Evolutionary conservation across 2,888 invertebrate genomes (phyloP), one percentile per base, ranked within the genome.

Genomic region (Litoditis marina): DNA sequence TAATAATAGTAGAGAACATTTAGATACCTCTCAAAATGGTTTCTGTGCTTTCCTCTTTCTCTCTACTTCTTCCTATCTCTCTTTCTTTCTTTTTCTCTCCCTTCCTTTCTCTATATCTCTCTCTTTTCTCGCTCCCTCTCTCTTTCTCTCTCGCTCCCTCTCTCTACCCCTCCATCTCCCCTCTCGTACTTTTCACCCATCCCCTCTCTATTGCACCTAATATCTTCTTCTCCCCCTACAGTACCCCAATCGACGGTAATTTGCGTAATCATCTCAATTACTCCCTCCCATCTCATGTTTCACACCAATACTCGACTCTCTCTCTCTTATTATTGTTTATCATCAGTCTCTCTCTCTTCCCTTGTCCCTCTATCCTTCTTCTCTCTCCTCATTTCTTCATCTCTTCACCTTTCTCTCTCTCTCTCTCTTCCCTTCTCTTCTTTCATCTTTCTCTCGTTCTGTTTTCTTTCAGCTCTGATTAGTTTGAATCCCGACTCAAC

Each of bases 211-310:
- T 59, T 31, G 59, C 59, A 49, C 30, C 22, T 51, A 50, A 59
- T 39, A 36, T 11, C 19, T 16, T 32, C 39, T 30, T 59, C 59
- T 59, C 59, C 39, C 28, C 39, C 46, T 59, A 59, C 51, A 50
- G 50, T 59, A 39, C 42, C 11, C 31, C 30, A 19, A n/a, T 52
- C 13, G 52, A 16, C 42, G 36, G 36, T 36, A 36, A 36, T 36
- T 13, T 36, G 36, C 13, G n/a, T n/a, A n/a, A n/a, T n/a, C 13
- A 11, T 36, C 36, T 36, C 42, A n/a, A 11, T n/a, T 42, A 4
- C 5, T 42, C 42, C 22, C 42, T 42, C 42, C 42, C 42, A 11
- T n/a, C 13, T 42, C 13, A 5, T 7, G 42, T 42, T 36, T 16
- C 36, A 36, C n/a, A n/a, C n/a, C n/a, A n/a, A n/a, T n/a, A n/a